Evolutionary conservation across 1,140 invertebrate species (phyloP), one percentile per base, ranked within the genome.

Genomic region (Orchestia grillus): DNA sequence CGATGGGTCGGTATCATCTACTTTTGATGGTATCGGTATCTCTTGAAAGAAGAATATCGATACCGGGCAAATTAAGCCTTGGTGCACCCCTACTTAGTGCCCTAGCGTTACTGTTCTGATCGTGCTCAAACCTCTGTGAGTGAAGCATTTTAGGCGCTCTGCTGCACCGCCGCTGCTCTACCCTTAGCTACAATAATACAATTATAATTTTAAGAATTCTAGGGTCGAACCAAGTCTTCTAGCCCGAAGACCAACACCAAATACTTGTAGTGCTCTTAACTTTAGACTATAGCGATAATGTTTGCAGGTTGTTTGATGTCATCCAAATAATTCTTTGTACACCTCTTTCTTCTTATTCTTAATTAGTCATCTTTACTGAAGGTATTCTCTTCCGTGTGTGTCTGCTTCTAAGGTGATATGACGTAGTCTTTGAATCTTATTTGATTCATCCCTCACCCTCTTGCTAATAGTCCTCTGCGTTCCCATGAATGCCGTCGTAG

Each of bases 61-160:
- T 77, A 77, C 36, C 62, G 62, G 28, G 62, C 62, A 77, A 77
- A 77, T 77, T 23, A 28, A 77, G 62, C 62, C 62, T 77, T 77
- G 62, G 62, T 36, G 28, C 62, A 77, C 28, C 62, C 62, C 62
- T 77, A 77, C 11, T 77, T 77, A 77, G 62, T 45, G 44, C 92
- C 92, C 92, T 94, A 94, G 92, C 92, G 92, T 94, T 94, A 94
- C 92, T 94, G 92, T 94, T 94, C 92, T 94, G 44, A 94, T 94
- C 92, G 92, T 94, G 92, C 92, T 94, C 92, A 94, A 94, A 94
- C 92, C 92, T 94, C 92, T 94, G 92, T 94, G 92, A 94, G 92
- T 94, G 92, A 94, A 44, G 92, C 92, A 47, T 94, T 94, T 94
- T 94, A 44, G 41, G 43, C 92, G 92, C 92, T 47, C 90, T 92